Evolutionary conservation across 2,113 vertebrate species (phyloP).

Genomic region (Eurypyga helias): DNA sequence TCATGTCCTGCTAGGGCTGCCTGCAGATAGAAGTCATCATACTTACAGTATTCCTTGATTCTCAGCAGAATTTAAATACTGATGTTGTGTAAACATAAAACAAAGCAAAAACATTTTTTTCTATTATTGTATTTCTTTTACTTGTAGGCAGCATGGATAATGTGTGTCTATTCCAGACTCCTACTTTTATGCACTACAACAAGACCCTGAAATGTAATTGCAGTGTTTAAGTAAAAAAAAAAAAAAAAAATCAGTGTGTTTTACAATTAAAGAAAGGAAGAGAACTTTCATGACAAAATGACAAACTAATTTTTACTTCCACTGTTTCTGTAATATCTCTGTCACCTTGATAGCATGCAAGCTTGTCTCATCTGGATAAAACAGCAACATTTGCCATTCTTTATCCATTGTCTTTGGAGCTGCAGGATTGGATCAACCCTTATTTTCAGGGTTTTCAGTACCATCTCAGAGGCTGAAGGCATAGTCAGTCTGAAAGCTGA

Average conservation of each 20-base stretch:
- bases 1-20: conserved; percentile 13
- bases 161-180: background rate
- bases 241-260: background rate
- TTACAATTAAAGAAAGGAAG: background rate
- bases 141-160: background rate
- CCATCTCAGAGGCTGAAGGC: background rate
- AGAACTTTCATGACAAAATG: background rate
- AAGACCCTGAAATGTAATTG: background rate
- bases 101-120: background rate
- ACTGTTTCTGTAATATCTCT: background rate
- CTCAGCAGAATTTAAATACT: background rate
- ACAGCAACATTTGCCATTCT: background rate
- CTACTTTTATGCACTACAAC: background rate
- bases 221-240: background rate
- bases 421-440: background rate
- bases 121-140: background rate
- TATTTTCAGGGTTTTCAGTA: background rate
- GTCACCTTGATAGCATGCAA: background rate
- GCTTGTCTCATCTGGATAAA: background rate
- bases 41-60: conserved; percentile 20
- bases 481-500: background rate
- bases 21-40: background rate
- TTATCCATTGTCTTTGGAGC: background rate
- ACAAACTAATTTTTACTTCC: background rate
- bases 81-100: background rate